Conservation (phyloP, 92 coral and sea anemone species). For the Hydrozoanthus gracilis region DNA sequence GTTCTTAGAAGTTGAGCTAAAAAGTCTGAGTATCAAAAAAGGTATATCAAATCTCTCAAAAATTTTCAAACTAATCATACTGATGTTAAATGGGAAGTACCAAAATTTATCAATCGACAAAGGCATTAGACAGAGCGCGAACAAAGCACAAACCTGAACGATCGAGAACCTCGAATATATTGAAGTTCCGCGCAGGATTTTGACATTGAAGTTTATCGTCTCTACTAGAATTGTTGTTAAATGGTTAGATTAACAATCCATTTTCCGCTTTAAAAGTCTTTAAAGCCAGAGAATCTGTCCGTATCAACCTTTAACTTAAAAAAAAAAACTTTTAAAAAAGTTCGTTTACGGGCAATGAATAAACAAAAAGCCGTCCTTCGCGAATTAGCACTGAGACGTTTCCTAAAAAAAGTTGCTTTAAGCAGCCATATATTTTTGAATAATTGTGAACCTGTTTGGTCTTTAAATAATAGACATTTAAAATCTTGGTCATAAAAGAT, state of each 20-base stretch:
- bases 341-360: not conserved
- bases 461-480: no score
- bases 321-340: not conserved
- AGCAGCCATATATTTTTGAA: no score
- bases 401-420: not conserved
- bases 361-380: not conserved
- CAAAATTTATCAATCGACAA: no score
- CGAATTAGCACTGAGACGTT: no score
- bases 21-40: not conserved
- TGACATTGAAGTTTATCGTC: not conserved
- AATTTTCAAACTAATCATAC: not conserved
- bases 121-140: not conserved
- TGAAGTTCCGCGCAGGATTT: not conserved
- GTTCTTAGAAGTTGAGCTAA: not conserved
- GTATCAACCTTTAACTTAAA: not conserved
- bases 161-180: not conserved
- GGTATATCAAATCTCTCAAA: not conserved
- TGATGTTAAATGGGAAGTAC: no score
- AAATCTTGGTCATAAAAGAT: no score
- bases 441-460: no score
- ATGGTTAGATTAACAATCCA: not conserved
- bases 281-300: not conserved
- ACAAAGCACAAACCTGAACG: not conserved
- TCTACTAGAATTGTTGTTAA: not conserved
- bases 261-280: not conserved